A percentile compares a stretch with the other conserved stretches of the same genome.
These are phyloP conservation scores for Caretta caretta DNA, from an alignment of 2,113 vertebrate species.

Conservation along the genomic window DNA sequence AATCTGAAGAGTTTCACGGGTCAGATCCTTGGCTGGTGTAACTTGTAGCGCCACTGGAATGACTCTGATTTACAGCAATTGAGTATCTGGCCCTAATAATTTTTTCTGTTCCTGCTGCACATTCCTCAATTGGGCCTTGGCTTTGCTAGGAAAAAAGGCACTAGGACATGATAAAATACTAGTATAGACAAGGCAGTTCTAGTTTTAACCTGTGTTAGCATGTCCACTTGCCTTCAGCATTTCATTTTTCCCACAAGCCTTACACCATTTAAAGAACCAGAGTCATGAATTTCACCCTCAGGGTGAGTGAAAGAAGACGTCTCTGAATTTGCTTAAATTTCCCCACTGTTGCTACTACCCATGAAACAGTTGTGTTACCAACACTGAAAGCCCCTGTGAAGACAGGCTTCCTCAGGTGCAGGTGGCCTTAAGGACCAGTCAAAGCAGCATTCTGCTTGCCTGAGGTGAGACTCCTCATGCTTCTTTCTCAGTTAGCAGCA, in stretches of 20 bases:
- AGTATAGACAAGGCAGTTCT: neutral
- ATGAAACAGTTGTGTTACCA: neutral
- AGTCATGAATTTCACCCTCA: neutral
- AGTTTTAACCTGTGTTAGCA: neutral
- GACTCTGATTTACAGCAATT: neutral
- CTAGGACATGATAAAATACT: rapidly evolving
- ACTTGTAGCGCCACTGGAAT: neutral
- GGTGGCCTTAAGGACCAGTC: neutral
- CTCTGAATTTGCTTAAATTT: neutral
- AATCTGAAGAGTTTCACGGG: neutral
- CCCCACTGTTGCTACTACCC: neutral
- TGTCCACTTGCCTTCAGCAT: neutral
- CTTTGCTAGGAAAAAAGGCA: neutral
- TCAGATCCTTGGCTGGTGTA: neutral
- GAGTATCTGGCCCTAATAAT: neutral
- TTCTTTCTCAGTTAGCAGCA: neutral
- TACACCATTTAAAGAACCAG: neutral
- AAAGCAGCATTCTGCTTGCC: neutral
- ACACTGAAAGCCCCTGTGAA: neutral
- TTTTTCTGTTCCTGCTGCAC: rapidly evolving
- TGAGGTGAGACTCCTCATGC: neutral
- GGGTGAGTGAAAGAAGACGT: neutral
- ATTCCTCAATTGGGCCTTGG: neutral
- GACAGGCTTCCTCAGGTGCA: neutral
- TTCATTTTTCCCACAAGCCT: neutral